A percentile compares a stretch with the other conserved stretches of the same genome.
These are phyloP conservation scores for Drosophila lutescens DNA, from an alignment of 2,888 invertebrate genomes.

Conservation along the genomic window DNA sequence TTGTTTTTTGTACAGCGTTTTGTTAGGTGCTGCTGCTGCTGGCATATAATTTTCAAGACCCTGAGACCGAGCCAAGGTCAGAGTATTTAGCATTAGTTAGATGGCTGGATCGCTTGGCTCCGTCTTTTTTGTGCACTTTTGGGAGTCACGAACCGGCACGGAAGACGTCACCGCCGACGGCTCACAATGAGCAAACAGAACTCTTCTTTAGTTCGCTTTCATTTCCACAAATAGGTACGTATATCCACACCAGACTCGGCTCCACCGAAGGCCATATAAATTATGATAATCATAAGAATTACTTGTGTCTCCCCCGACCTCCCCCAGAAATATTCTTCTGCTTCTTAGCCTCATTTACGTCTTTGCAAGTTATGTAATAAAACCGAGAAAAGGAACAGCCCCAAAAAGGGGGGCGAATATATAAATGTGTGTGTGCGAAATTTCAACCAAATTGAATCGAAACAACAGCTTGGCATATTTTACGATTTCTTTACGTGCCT, in stretches of 20 bases:
- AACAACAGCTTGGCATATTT: slow-evolving; percentile 49
- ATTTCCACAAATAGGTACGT: slow-evolving; percentile 27
- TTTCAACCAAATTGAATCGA: slow-evolving; percentile 53
- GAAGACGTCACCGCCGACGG: slow-evolving; percentile 66
- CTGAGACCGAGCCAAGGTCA: slow-evolving; percentile 75
- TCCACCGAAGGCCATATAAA: slow-evolving; percentile 76
- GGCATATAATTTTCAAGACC: slow-evolving; percentile 79
- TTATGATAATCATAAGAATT: slow-evolving; percentile 80
- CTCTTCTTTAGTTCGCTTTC: slow-evolving; percentile 59
- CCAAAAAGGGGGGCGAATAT: not conserved
- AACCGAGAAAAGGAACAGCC: slow-evolving; percentile 14
- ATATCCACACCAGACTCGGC: slow-evolving; percentile 40
- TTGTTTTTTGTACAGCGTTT: slow-evolving; percentile 62
- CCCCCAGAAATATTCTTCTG: slow-evolving; percentile 27
- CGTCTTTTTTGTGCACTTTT: slow-evolving; percentile 48
- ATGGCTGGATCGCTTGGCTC: slow-evolving; percentile 48
- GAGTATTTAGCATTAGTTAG: slow-evolving; percentile 80
- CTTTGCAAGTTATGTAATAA: slow-evolving; percentile 58
- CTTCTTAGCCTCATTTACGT: slow-evolving; percentile 30
- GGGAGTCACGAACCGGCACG: slow-evolving; percentile 77
- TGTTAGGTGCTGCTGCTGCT: slow-evolving; percentile 19
- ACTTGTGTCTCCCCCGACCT: slow-evolving; percentile 63
- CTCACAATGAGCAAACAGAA: slow-evolving; percentile 40
- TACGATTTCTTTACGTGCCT: slow-evolving; percentile 69
- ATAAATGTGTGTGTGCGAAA: slow-evolving; percentile 55